A percentile compares a stretch with the other conserved stretches of the same genome.
These are phyloP conservation scores for Neosilurus hyrtlii DNA, from an alignment of 2,797 vertebrate genomes.

Conservation along the genomic window DNA sequence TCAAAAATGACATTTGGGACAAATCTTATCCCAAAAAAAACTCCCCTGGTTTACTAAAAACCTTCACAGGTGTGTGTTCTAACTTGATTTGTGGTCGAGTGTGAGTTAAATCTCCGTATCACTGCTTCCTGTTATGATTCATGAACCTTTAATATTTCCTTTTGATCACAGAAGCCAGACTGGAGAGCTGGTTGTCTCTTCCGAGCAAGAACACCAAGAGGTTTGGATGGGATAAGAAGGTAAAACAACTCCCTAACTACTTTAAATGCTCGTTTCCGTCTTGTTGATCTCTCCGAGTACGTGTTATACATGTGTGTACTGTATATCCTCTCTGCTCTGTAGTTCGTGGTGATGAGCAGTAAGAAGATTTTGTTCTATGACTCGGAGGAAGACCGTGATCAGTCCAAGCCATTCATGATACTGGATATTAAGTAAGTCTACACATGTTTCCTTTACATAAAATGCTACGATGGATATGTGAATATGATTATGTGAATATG, in stretches of 20 bases:
- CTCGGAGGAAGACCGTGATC: conserved; percentile 89
- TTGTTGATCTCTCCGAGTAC: conserved; percentile 14
- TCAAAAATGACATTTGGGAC: conserved; percentile 6
- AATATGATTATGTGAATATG: no score
- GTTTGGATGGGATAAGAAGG: conserved; percentile 96
- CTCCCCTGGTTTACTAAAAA: neutral
- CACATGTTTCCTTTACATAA: neutral
- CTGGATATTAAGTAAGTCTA: conserved; percentile 96
- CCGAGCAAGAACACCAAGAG: conserved; percentile 91
- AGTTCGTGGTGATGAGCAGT: conserved; percentile 97
- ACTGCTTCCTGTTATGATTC: conserved; percentile 2
- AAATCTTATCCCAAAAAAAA: neutral
- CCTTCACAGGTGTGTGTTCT: neutral
- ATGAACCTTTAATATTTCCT: neutral
- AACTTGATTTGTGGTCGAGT: neutral
- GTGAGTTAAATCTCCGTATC: neutral
- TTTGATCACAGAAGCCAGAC: conserved; percentile 76
- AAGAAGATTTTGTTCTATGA: conserved; percentile 98
- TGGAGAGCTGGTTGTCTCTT: conserved; percentile 92
- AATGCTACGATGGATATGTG: neutral
- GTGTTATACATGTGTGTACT: neutral
- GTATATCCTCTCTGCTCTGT: conserved; percentile 23
- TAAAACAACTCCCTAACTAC: conserved; percentile 57
- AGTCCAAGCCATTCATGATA: conserved; percentile 93
- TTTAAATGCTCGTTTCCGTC: neutral